These are phyloP conservation scores for Meloe dianella DNA, from an alignment of 2,888 invertebrate species.

Conservation along the genomic window DNA sequence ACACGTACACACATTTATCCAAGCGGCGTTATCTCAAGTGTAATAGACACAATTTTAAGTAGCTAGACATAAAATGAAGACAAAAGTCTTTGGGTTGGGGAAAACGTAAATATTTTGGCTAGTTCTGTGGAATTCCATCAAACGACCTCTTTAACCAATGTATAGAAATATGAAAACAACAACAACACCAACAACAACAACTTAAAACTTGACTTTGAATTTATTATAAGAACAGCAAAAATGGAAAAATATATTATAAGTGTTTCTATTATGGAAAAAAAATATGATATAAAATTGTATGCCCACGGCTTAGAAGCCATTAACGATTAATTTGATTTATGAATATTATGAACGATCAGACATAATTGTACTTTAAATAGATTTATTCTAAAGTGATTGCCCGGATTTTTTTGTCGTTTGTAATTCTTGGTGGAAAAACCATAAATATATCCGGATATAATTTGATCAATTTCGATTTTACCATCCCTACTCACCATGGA, in stretches of 20 bases:
- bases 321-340: slow-evolving; percentile 6
- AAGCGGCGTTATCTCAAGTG: neutral
- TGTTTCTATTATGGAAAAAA: neutral
- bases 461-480: no score
- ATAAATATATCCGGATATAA: no score
- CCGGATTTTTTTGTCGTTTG: neutral
- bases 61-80: neutral
- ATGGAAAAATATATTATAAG: neutral
- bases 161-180: no score
- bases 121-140: neutral
- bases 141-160: neutral
- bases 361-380: neutral
- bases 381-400: neutral
- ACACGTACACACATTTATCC: neutral
- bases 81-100: neutral
- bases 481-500: no score
- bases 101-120: slow-evolving; percentile 1
- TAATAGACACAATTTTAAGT: neutral
- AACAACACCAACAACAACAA: neutral
- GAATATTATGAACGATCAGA: neutral
- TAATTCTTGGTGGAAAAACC: neutral
- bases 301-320: slow-evolving; percentile 1
- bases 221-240: neutral
- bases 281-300: neutral
- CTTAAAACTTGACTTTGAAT: neutral